phyloP scores from a whole-genome alignment of 1,140 invertebrate species.

The Papilio glaucus region DNA sequence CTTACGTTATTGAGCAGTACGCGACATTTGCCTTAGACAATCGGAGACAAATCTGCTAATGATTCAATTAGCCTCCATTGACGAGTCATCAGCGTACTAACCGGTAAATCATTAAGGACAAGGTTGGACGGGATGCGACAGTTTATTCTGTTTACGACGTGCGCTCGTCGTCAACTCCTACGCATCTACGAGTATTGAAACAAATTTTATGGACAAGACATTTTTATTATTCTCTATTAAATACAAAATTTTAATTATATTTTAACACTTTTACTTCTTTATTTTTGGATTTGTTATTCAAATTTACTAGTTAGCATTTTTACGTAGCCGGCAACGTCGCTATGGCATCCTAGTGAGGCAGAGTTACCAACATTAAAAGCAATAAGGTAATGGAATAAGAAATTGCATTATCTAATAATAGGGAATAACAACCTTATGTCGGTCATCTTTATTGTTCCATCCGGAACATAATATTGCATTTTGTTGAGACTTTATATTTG shows the following conservation, averaged over 20 bases:
- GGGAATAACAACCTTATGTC: too few relatives aligned
- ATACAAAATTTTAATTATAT: conserved; percentile 22
- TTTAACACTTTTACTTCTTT: neutral
- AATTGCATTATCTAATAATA: too few relatives aligned
- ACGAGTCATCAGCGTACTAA: conserved; percentile 42
- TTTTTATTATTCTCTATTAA: conserved; percentile 31
- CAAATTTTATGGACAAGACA: conserved; percentile 28
- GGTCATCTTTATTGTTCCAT: too few relatives aligned
- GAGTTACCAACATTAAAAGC: too few relatives aligned
- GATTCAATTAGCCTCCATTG: conserved; percentile 31
- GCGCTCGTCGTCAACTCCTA: conserved; percentile 59
- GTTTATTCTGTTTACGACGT: conserved; percentile 69
- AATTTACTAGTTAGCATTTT: too few relatives aligned
- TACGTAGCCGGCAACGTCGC: too few relatives aligned
- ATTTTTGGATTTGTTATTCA: too few relatives aligned
- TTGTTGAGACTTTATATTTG: too few relatives aligned
- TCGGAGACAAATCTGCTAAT: conserved; percentile 23
- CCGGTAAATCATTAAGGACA: conserved; percentile 54
- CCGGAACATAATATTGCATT: too few relatives aligned
- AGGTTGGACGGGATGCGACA: conserved; percentile 61
- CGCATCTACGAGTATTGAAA: conserved; percentile 44
- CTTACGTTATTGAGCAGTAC: too few relatives aligned
- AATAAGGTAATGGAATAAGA: too few relatives aligned
- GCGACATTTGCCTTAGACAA: neutral
- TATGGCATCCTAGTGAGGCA: too few relatives aligned